Base-by-base conservation (phyloP, 1,140 invertebrate species). In the Pachyrhynchus sulphureomaculatus region DNA sequence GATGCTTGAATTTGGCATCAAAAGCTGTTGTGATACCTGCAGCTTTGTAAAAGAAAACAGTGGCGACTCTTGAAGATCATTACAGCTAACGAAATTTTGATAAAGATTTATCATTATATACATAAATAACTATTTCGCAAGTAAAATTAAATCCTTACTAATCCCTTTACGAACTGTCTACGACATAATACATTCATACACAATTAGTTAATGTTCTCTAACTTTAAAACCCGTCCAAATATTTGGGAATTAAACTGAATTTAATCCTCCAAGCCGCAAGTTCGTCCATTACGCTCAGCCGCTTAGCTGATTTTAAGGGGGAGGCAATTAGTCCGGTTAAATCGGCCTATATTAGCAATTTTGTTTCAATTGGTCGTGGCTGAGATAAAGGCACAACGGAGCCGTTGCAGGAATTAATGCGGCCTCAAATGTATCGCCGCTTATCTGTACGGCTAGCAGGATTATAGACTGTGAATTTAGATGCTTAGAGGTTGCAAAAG, bases 361-460 rank as follows among this genome's bases (percentile, higher is more conserved):
- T 51, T 51, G 48, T 51, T 51, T 36, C 48, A 51, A 51, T 51
- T 51, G 48, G 48, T 37, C 15, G 48, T 23, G 33, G 48, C 36
- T n/a, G 32, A 36, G 48, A 51, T 51, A 51, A 51, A 32, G 33
- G 23, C 32, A 13, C 10, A 36, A 13, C 32, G 48, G 29, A 15
- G 20, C 32, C 32, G 17, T 34, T 51, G n/a, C 45, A 39, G 48
- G 48, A 51, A 51, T 51, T 51, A 51, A 51, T 36, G 15, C 48
- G 32, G n/a, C 21, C 48, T 18, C 42, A 45, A 21, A 23, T 21
- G 20, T 45, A 45, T 23, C 42, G 23, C 23, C 42, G 42, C 20
- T 45, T 45, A 45, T 45, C 42, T 21, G 18, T 21, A 23, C 20
- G n/a, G 6, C 20, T 45, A 17, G 12, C 20, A 23, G 20, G 23